These are phyloP conservation scores for Lepidurus arcticus DNA, from an alignment of 1,140 invertebrate species.

Conservation along the genomic window DNA sequence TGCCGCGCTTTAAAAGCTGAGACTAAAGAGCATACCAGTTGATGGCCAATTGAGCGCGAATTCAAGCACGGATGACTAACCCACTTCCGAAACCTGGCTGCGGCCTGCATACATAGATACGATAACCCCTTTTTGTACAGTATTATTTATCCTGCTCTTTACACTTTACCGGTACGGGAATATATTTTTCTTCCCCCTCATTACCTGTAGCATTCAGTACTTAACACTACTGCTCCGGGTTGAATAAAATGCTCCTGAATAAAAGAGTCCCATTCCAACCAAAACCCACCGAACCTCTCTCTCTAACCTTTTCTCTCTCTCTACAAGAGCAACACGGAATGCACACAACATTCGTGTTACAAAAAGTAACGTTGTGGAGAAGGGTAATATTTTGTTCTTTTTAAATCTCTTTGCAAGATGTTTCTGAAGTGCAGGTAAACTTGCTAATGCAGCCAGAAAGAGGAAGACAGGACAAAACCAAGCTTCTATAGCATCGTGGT, in stretches of 20 bases:
- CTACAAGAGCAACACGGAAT: no score
- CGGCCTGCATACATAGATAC: neutral
- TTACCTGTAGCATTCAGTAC: no score
- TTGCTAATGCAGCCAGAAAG: neutral
- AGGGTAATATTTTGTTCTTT: neutral
- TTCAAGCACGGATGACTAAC: neutral
- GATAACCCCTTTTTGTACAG: neutral
- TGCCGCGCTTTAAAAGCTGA: neutral
- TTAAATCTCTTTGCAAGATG: neutral
- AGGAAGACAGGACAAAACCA: neutral
- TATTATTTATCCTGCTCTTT: neutral
- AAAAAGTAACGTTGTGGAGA: neutral
- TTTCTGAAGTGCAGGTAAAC: neutral
- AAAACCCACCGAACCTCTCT: no score
- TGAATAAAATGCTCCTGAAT: no score
- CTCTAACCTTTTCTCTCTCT: no score
- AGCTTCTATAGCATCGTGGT: neutral
- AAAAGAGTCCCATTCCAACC: no score
- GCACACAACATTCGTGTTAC: neutral
- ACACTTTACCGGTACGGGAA: neutral
- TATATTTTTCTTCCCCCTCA: no score
- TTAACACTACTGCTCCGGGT: no score
- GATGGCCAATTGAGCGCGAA: neutral
- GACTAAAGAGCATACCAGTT: neutral
- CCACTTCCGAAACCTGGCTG: neutral